phyloP scores from a whole-genome alignment of 2,888 invertebrate species.

The Caenorhabditis japonica region DNA sequence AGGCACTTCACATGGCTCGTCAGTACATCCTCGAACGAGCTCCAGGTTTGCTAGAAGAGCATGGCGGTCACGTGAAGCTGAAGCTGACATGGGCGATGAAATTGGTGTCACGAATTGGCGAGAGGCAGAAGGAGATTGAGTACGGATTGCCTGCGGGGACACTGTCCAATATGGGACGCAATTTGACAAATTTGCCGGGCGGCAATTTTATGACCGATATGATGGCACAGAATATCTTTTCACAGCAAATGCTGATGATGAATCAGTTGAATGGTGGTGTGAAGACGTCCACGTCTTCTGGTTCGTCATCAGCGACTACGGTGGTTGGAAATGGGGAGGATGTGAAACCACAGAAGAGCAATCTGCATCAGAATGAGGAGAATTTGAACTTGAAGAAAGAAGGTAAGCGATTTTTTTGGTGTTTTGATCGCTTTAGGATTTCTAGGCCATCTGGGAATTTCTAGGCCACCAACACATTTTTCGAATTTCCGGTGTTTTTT shows the following conservation, averaged over 20 bases:
- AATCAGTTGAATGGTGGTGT: slow-evolving; percentile 25
- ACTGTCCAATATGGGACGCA: slow-evolving; percentile 63
- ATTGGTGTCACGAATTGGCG: slow-evolving; percentile 68
- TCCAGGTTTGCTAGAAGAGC: slow-evolving; percentile 78
- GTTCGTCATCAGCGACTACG: neutral
- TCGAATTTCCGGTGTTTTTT: no score
- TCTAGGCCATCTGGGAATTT: no score
- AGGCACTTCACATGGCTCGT: slow-evolving; percentile 78
- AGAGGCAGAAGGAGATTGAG: slow-evolving; percentile 67
- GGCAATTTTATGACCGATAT: slow-evolving; percentile 64
- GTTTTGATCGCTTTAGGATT: neutral
- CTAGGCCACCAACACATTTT: no score
- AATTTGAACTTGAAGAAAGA: slow-evolving; percentile 26
- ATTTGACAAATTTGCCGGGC: slow-evolving; percentile 56
- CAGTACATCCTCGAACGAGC: slow-evolving; percentile 77
- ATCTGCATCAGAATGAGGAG: slow-evolving; percentile 39
- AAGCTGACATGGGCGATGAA: slow-evolving; percentile 79
- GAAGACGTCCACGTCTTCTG: slow-evolving; percentile 9
- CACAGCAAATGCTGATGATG: slow-evolving; percentile 60
- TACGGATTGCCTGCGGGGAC: slow-evolving; percentile 65
- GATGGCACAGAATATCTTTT: slow-evolving; percentile 64
- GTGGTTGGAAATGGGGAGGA: neutral
- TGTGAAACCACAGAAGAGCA: slow-evolving; percentile 2
- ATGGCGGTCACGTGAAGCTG: slow-evolving; percentile 78
- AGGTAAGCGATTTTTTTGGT: slow-evolving; percentile 8